Conservation (phyloP, 1,140 invertebrate species). For the Anadara kagoshimensis region DNA sequence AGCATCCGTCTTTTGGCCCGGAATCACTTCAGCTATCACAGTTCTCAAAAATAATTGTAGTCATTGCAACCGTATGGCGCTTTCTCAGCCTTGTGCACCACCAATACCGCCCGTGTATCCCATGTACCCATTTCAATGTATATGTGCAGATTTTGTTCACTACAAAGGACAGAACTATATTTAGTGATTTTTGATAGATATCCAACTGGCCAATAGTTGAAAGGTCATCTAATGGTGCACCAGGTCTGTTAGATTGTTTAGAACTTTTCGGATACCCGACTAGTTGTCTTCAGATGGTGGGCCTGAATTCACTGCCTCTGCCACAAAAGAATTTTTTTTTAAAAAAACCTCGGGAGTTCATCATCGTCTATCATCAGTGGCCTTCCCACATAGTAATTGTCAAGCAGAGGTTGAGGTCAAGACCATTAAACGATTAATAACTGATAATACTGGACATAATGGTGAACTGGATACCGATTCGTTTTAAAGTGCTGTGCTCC, state of each 20-base stretch:
- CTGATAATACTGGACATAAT: too few species aligned
- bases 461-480: constrained; percentile 38
- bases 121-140: too few species aligned
- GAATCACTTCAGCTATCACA: constrained; percentile 36
- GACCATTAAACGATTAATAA: constrained; percentile 37
- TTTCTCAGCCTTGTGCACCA: constrained; percentile 35
- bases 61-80: constrained; percentile 34
- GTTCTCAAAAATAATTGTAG: not conserved
- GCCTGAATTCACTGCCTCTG: constrained; percentile 38
- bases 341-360: constrained; percentile 23
- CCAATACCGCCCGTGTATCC: too few species aligned
- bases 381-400: constrained; percentile 38
- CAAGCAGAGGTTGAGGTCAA: constrained; percentile 43
- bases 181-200: too few species aligned
- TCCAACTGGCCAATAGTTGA: too few species aligned
- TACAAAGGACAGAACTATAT: too few species aligned
- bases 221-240: constrained; percentile 15
- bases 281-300: constrained; percentile 41
- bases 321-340: constrained; percentile 33
- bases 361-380: constrained; percentile 38
- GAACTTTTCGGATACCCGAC: constrained; percentile 30
- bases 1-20: constrained; percentile 16
- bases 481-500: constrained; percentile 33
- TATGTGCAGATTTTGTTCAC: too few species aligned
- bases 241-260: constrained; percentile 26